Conservation (phyloP, 1,140 invertebrate species). For the Theocolax elegans region DNA sequence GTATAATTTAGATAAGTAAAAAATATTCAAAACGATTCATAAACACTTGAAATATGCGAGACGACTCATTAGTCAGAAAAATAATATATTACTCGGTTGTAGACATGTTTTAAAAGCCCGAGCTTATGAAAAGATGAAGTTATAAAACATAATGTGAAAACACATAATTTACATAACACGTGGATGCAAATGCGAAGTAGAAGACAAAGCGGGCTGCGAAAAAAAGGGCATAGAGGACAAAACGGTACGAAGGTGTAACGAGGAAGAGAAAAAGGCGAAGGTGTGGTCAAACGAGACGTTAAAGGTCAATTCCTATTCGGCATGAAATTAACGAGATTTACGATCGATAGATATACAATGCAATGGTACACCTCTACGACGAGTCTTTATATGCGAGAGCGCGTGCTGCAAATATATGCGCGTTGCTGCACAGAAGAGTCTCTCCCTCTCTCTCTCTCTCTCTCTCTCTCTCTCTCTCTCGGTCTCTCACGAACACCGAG, state of each 20-base stretch:
- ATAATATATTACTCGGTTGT: too few relatives aligned
- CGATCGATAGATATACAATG: constrained; percentile 10
- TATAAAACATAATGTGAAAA: background rate
- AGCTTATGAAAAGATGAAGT: too few relatives aligned
- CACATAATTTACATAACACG: background rate
- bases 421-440: background rate
- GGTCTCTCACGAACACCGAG: background rate
- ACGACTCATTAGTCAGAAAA: too few relatives aligned
- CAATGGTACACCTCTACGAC: background rate
- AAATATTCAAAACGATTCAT: too few relatives aligned
- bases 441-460: too few relatives aligned
- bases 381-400: background rate
- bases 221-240: background rate
- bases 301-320: constrained; percentile 11
- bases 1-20: too few relatives aligned
- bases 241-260: background rate
- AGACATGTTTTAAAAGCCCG: too few relatives aligned
- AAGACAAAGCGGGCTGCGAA: background rate
- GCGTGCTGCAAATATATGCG: constrained; percentile 8
- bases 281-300: background rate
- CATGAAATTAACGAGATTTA: constrained; percentile 32
- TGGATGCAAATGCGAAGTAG: background rate
- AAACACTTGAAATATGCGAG: too few relatives aligned
- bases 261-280: background rate
- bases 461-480: too few relatives aligned